These are phyloP conservation scores for Protosalanx chinensis DNA, from an alignment of 2,797 vertebrate species.

Conservation along the genomic window DNA sequence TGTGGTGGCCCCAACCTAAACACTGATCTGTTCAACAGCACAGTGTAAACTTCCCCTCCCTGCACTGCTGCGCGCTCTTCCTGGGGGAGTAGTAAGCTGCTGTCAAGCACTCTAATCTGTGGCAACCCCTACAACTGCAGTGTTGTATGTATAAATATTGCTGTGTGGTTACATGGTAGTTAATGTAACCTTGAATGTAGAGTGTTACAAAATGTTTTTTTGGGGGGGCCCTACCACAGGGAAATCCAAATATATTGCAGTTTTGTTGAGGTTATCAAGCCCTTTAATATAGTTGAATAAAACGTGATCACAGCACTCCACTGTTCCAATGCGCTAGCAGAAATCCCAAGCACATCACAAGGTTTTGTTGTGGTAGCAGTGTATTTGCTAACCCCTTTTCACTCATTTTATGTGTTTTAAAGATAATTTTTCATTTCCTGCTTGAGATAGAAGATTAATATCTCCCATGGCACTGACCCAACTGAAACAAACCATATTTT, in stretches of 20 bases:
- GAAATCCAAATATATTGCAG: too few relatives aligned
- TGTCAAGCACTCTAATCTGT: too few relatives aligned
- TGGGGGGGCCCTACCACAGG: too few relatives aligned
- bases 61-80: conserved; percentile 65
- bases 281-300: background rate
- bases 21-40: conserved; percentile 59
- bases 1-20: conserved; percentile 66
- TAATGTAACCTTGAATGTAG: too few relatives aligned
- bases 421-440: conserved; percentile 73
- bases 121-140: too few relatives aligned
- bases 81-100: conserved; percentile 50
- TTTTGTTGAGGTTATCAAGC: too few relatives aligned
- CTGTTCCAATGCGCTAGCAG: background rate
- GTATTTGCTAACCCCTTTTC: conserved; percentile 59
- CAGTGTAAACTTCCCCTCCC: conserved; percentile 65
- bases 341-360: background rate
- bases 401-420: conserved; percentile 62
- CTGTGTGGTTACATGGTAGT: too few relatives aligned
- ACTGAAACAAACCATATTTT: conserved; percentile 60
- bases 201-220: too few relatives aligned
- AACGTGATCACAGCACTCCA: background rate
- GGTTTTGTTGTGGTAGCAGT: conserved; percentile 46
- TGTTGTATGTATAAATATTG: too few relatives aligned
- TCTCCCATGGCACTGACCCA: conserved; percentile 63
- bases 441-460: conserved; percentile 59